Evolutionary conservation across 2,888 invertebrate genomes (phyloP), one percentile per base, ranked within the genome.

Genomic region (Deladenus siricidicola): DNA sequence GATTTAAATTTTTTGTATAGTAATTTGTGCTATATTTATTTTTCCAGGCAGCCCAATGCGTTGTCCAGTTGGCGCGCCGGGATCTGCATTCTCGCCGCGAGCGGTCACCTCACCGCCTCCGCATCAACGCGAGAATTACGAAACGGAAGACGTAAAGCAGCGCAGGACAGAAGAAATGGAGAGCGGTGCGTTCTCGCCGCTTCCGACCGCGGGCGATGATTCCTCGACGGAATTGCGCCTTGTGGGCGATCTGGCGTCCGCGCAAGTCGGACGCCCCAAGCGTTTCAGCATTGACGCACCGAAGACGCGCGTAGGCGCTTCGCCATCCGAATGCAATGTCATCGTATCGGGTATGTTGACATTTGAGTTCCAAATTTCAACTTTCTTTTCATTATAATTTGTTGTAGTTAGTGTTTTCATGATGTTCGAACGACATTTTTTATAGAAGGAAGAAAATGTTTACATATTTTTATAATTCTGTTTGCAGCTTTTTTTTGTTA

Each of bases 281-380:
- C 75, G 77, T 53, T 78, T 77, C 69, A 69, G 71, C 56, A 71
- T 77, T 49, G 74, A 75, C 47, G 70, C 72, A 47, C 67, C 71
- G 53, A 67, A 59, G n/a, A 29, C 69, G 48, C 60, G 64, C 29
- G 52, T 17, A 19, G 42, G 39, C 34, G 23, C 23, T 4, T 34
- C 53, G 56, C 39, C 8, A 63, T 70, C 67, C 21, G 78, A 78
- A 55, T 77, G 75, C 68, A 78, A 77, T 56, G 77, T 77, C 24
- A 66, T 78, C 49, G 74, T 78, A 24, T 74, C 73, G 26, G 78
- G 78, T 78, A 34, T 61, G 71, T 65, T 23, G 21, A 24, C 21
- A 24, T 42, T 51, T n/a, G n/a, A n/a, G n/a, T n/a, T n/a, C n/a
- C n/a, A n/a, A n/a, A n/a, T n/a, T n/a, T n/a, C n/a, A n/a, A n/a